Base-by-base conservation (phyloP, 2,797 vertebrate species). In the Schizopygopsis malacanthus region DNA sequence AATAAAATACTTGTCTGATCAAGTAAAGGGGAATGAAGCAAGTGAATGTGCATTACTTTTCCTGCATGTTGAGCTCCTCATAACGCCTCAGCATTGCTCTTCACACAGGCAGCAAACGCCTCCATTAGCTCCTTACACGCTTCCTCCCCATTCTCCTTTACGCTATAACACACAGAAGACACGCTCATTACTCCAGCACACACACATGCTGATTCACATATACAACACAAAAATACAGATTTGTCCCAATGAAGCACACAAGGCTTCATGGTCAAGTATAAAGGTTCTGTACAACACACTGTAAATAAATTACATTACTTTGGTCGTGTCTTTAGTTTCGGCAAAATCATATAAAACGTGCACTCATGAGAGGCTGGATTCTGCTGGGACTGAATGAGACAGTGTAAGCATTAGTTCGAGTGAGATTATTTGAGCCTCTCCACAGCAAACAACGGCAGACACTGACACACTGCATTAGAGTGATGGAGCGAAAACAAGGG, bases 81-180 rank as follows among this genome's bases (percentile, higher is more conserved):
- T 90, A 94, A 95, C 25, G 91, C 93, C 87, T 94, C 92, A 10
- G 94, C 88, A 11, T 91, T 93, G 63, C 88, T 93, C 90, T 95
- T 96, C 92, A 96, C 91, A 89, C 95, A 96, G 78, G 94, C 93
- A 70, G 93, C 88, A 22, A 96, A 96, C 33, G 93, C 95, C 93
- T 96, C 94, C 90, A 96, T 91, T 90, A 96, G 92, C 10, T 95
- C 94, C 90, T 95, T 95, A 91, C 95, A 96, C 78, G 91, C 93
- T 15, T 94, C 94, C 3, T 81, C 92, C 65, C 94, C 95, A 25
- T 93, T 94, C 86, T 93, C 94, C 52, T 94, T 92, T 88, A 96
- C 87, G 80, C 95, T 96, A 90, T 4, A 89, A 85, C 50, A 90
- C 52, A 87, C n/a, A 88, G 12, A 75, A 77, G 16, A 47, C 11